Base-by-base conservation (phyloP, 2,113 vertebrate genomes). In the Tragulus kanchil region DNA sequence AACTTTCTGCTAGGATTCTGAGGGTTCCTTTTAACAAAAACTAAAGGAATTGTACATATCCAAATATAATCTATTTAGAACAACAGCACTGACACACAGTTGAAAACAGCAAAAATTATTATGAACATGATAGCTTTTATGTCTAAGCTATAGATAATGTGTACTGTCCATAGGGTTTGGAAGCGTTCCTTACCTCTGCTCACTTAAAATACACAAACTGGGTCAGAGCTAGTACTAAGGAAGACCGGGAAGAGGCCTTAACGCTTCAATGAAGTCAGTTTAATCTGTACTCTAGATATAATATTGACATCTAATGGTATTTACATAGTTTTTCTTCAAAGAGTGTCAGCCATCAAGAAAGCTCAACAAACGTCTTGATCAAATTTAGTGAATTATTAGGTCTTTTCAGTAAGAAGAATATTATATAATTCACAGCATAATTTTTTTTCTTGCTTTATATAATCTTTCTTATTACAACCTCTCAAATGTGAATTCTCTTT, bases 51-150 rank as follows among this genome's bases (percentile, higher is more conserved):
- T 31, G 17, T 31, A 69, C 14, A 19, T 59, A 6, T 48, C 52
- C 48, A 86, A 56, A 50, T 95, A 50, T n/a, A 93, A 54, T 42
- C 75, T 36, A 81, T 54, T 86, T 71, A 56, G 59, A 95, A 78
- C 5, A 90, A 45, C 5, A 73, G 9, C 25, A 36, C 0, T 31
- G 23, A 65, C 9, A 26, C 17, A 61, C 16, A 85, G 56, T 21
- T 45, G 9, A 71, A 96, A 67, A 71, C 0, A 31, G 5, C 6
- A 25, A 61, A 12, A 65, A 83, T 64, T 36, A 67, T 52, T 25
- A 45, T 17, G 10, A 86, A 67, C 31, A 45, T 61, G 23, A 65
- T 4, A 83, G 54, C 14, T 79, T 61, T 9, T n/a, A 26, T 28
- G 13, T 83, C 12, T 81, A 83, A 3, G 1, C 21, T 48, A 50